Conservation (phyloP, 2,888 invertebrate species). For the Morinoia aosen region DNA sequence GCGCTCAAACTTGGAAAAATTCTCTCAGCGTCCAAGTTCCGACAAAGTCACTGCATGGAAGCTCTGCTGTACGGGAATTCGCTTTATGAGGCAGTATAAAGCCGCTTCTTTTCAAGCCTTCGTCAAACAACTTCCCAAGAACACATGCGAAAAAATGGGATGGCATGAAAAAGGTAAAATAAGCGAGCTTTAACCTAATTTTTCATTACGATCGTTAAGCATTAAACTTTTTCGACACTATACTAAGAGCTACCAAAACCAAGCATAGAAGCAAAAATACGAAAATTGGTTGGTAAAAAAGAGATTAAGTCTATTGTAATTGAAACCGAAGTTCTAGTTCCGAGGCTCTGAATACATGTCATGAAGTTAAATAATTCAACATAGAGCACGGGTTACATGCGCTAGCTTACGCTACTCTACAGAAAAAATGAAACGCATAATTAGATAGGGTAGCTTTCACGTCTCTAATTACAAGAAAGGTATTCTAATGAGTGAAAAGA, state of each 20-base stretch:
- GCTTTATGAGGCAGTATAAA: background rate
- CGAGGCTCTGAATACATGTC: background rate
- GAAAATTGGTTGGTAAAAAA: background rate
- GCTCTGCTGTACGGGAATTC: background rate
- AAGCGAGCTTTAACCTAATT: background rate
- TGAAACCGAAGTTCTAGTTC: background rate
- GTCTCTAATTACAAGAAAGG: no score
- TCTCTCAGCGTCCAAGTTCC: background rate
- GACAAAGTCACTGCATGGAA: background rate
- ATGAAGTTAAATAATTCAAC: background rate
- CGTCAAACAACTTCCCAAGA: background rate
- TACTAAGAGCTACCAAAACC: background rate
- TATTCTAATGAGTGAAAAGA: no score
- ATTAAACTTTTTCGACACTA: background rate
- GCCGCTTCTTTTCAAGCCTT: background rate
- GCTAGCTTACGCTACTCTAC: no score
- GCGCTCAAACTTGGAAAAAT: background rate
- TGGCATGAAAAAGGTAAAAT: background rate
- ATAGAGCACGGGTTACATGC: no score
- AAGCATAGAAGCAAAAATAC: background rate
- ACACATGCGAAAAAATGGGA: background rate
- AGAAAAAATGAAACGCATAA: no score
- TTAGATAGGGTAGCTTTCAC: no score
- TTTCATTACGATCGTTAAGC: background rate
- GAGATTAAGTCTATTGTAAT: background rate